Evolutionary conservation across 2,888 invertebrate species (phyloP).

Genomic region (Notocelia uddmanniana): DNA sequence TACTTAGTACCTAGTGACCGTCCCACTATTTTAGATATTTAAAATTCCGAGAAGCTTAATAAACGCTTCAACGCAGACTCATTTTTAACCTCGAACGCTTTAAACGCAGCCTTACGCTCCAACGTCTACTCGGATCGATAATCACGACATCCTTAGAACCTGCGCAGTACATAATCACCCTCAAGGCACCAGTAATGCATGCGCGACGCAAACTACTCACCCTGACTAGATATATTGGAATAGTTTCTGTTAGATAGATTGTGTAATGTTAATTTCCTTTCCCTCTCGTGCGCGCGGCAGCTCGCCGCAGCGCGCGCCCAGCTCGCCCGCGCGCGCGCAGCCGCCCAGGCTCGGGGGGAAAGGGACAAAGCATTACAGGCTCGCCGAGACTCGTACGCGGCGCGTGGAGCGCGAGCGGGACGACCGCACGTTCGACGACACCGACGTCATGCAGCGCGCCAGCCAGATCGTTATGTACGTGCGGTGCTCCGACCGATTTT

Average conservation of each 20-base stretch:
- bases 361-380: constrained; percentile 76
- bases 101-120: constrained; percentile 53
- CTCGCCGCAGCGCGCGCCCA: constrained; percentile 69
- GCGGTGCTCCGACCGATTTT: constrained; percentile 51
- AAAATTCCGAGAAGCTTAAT: constrained; percentile 2
- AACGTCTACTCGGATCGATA: constrained; percentile 47
- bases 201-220: constrained; percentile 55
- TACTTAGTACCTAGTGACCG: constrained; percentile 10
- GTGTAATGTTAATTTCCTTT: constrained; percentile 63
- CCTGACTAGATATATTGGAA: constrained; percentile 60
- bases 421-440: constrained; percentile 89
- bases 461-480: constrained; percentile 95
- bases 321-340: constrained; percentile 59
- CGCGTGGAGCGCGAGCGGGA: constrained; percentile 85
- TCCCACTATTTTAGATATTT: constrained; percentile 20
- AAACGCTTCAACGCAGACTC: constrained; percentile 30
- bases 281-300: constrained; percentile 56
- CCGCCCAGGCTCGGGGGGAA: constrained; percentile 67
- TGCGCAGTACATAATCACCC: constrained; percentile 37
- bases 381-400: constrained; percentile 80
- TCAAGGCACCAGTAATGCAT: constrained; percentile 56
- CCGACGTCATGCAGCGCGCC: constrained; percentile 93
- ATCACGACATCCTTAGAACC: constrained; percentile 39
- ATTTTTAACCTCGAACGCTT: constrained; percentile 36
- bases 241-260: constrained; percentile 56